These are phyloP conservation scores for Peromyscus eremicus DNA, from an alignment of 2,797 vertebrate species.

Conservation along the genomic window DNA sequence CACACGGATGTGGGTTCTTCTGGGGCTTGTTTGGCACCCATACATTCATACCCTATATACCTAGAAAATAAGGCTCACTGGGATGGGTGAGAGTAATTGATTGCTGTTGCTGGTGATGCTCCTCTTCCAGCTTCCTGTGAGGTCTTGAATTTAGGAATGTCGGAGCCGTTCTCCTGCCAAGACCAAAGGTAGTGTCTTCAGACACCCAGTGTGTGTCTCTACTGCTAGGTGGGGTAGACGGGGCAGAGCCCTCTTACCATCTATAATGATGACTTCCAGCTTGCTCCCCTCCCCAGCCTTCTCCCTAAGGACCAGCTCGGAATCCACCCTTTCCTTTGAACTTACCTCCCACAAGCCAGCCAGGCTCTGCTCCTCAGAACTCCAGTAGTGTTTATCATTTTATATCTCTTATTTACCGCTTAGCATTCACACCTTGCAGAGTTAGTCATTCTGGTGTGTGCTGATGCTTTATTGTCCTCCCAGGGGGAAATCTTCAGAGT, in stretches of 20 bases:
- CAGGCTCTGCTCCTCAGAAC: not conserved
- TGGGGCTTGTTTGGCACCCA: not conserved
- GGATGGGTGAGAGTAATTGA: not conserved
- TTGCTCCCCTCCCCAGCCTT: not conserved
- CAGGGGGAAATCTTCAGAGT: not conserved
- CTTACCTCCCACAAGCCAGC: not conserved
- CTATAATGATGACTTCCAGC: not conserved
- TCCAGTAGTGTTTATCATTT: not conserved
- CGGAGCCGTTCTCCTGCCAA: not conserved
- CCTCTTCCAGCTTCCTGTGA: not conserved
- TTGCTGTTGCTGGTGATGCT: not conserved
- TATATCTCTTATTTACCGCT: not conserved
- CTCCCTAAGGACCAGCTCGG: not conserved
- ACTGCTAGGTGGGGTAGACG: not conserved
- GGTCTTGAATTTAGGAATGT: not conserved
- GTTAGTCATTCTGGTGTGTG: not conserved
- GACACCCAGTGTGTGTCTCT: not conserved
- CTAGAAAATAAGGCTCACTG: fast-evolving
- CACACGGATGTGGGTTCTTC: not conserved
- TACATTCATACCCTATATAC: fast-evolving
- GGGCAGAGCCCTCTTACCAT: not conserved
- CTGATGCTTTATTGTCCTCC: not conserved
- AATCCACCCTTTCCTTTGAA: not conserved
- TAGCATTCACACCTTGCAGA: too few relatives aligned
- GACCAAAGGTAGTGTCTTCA: not conserved